Evolutionary conservation across 2,113 vertebrate genomes (phyloP).

Genomic region (Cercocebus atys): DNA sequence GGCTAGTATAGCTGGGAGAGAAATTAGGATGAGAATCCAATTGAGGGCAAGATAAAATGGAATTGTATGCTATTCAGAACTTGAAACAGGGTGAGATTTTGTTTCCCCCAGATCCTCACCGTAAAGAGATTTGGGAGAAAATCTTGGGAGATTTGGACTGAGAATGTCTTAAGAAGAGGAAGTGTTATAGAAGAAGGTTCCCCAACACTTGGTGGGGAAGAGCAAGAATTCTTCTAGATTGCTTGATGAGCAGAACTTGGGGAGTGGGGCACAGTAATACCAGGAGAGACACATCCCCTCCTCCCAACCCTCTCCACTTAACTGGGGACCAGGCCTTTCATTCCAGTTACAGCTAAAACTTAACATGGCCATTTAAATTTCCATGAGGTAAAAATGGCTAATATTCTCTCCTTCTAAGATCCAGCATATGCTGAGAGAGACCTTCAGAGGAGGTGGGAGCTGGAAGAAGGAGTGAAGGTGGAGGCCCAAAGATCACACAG

Average conservation of each 20-base stretch:
- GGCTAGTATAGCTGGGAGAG: background rate
- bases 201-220: background rate
- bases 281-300: background rate
- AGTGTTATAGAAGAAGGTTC: background rate
- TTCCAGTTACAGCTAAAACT: background rate
- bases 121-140: background rate
- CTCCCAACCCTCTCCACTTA: background rate
- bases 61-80: background rate
- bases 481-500: background rate
- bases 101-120: background rate
- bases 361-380: background rate
- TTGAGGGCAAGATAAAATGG: background rate
- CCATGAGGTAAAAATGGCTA: background rate
- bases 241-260: background rate
- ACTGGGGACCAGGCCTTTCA: background rate
- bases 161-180: background rate
- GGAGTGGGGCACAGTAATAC: too few relatives aligned
- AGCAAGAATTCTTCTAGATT: background rate
- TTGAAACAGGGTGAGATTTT: background rate
- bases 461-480: background rate
- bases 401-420: background rate
- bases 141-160: background rate
- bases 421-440: background rate
- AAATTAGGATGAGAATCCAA: background rate
- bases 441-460: background rate